phyloP scores from a whole-genome alignment of 2,113 vertebrate species.

The Glareola pratincola region DNA sequence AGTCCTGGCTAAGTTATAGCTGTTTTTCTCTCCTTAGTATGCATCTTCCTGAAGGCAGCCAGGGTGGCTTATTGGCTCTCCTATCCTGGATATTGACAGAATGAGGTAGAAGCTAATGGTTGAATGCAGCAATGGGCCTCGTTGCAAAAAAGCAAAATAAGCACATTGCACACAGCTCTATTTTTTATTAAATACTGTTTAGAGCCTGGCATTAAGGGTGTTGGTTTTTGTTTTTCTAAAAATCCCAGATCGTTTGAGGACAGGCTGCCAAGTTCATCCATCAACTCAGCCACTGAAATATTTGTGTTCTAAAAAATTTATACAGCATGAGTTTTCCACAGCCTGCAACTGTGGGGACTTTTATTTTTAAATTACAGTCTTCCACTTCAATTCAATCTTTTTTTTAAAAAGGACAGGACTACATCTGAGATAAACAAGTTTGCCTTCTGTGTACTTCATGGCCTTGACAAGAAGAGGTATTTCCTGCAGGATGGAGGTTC shows the following conservation, averaged over 20 bases:
- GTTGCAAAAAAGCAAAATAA: constrained; percentile 34
- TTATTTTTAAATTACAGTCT: constrained; percentile 48
- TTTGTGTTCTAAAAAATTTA: constrained; percentile 51
- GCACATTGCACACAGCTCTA: constrained; percentile 43
- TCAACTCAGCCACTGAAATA: constrained; percentile 60
- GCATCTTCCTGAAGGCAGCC: background rate
- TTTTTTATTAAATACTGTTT: constrained; percentile 59
- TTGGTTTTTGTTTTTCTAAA: constrained; percentile 53
- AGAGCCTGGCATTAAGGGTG: constrained; percentile 48
- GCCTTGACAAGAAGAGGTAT: background rate
- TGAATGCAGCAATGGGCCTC: background rate
- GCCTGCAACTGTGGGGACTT: constrained; percentile 27
- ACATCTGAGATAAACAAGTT: background rate
- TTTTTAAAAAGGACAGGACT: background rate
- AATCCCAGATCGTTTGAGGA: constrained; percentile 54
- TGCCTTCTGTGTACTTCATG: background rate
- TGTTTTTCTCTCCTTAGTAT: background rate
- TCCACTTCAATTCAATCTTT: background rate
- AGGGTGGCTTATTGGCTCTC: background rate
- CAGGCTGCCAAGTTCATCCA: constrained; percentile 63
- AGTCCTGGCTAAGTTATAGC: background rate
- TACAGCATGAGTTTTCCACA: constrained; percentile 30
- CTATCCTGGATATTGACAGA: constrained; percentile 11
- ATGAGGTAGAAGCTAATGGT: constrained; percentile 41
- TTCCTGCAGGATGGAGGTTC: background rate